Base-by-base conservation (phyloP, 1,140 invertebrate species). In the Matsumurasca onukii region DNA sequence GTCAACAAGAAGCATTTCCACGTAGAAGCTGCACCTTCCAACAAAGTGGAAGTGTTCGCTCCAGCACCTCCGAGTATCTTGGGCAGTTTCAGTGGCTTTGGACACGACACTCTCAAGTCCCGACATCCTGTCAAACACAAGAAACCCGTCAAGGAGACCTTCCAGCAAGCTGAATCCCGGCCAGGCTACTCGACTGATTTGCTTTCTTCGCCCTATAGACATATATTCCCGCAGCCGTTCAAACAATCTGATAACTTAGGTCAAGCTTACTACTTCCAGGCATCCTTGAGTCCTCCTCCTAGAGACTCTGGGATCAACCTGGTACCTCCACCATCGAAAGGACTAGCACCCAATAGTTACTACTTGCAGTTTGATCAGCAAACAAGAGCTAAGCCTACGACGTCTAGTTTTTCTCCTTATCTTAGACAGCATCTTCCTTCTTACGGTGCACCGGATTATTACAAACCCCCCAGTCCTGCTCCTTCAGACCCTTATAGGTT, bases 1-100 rank as follows among this genome's bases (percentile, higher is more conserved):
- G 67, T 61, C 1, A 30, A 63, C 30, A 39, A 69, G 9, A 69
- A 69, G 59, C 15, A 17, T 20, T 66, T 29, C 22, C 31, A 15
- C 2, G 31, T 17, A 3, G 25, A 29, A 15, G 27, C 15, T 22
- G 31, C 34, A 1, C 63, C 63, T 34, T 70, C 74, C 48, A 72
- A 75, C 62, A 74, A 70, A 59, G 62, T 75, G 15, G 74, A 75
- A 57, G 72, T 72, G 29, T 75, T 72, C 27, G 73, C 73, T 17
- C 69, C 70, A 13, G 72, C 72, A 13, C 81, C 81, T 0, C 78
- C 81, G 0, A 80, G 77, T 62, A 81, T 84, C 62, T 71, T 83
- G 3, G 82, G 80, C 2, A 81, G 80, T 25, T 82, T 82, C 51
- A 78, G 76, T 22, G 74, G 79, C 0, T 80, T 82, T 27, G 78